Conservation (phyloP, 30 jellyfish, hydroid and myxozoan genomes). For the Hydra vulgaris region DNA sequence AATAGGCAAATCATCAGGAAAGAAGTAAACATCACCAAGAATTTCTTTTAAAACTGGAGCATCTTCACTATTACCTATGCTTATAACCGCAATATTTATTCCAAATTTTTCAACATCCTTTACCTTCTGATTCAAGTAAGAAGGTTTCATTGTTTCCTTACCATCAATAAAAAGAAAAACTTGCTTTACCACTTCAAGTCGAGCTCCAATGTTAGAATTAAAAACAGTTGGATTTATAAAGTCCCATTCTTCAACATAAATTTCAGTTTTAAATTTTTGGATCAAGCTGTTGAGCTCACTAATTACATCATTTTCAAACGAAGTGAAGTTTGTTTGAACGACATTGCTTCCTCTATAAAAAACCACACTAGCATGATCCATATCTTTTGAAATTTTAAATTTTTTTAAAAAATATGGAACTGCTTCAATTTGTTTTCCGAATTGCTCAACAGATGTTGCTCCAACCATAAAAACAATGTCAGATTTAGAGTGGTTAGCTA, state of each 20-base stretch:
- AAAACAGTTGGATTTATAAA: slow-evolving; percentile 27
- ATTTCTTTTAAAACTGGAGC: slow-evolving; percentile 11
- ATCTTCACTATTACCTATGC: slow-evolving; percentile 36
- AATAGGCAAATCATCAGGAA: slow-evolving; percentile 61
- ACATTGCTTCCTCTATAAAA: neutral
- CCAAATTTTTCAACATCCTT: slow-evolving; percentile 51
- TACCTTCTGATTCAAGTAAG: slow-evolving; percentile 34
- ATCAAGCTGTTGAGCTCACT: neutral
- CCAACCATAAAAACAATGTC: slow-evolving; percentile 2
- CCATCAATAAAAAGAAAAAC: slow-evolving; percentile 39
- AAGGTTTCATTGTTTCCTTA: neutral
- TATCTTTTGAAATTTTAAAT: neutral
- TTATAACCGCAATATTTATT: slow-evolving; percentile 41
- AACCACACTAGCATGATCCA: neutral
- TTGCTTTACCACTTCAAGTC: slow-evolving; percentile 31
- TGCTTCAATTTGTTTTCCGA: neutral
- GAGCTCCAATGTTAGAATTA: slow-evolving; percentile 56
- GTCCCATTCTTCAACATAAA: neutral
- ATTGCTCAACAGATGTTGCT: neutral
- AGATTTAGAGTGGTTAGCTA: neutral
- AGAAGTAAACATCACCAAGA: slow-evolving; percentile 41
- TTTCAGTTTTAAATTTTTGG: neutral
- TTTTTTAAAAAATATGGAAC: neutral
- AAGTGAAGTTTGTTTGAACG: slow-evolving; percentile 1
- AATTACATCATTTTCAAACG: neutral